These are phyloP conservation scores for Ianthella basta DNA, from an alignment of 37 sponge, comb jelly and placozoan genomes.

Conservation along the genomic window DNA sequence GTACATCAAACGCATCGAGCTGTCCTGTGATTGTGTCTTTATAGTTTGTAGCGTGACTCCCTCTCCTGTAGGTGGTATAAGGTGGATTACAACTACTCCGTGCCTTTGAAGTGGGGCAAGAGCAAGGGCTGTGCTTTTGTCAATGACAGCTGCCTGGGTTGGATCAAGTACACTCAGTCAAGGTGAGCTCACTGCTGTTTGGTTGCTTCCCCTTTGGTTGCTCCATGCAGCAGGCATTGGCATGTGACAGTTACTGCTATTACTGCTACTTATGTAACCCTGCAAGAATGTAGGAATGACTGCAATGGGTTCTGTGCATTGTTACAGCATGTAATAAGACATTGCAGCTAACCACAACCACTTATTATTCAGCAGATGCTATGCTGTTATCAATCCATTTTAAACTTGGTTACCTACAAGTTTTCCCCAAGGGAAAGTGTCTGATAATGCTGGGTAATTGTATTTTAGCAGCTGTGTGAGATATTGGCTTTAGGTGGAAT, in stretches of 20 bases:
- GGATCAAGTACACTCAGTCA: slow-evolving; percentile 27
- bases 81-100: slow-evolving; percentile 57
- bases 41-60: not conserved
- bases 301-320: not conserved
- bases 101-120: slow-evolving; percentile 49
- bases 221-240: not conserved
- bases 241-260: too few relatives aligned
- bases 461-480: too few relatives aligned
- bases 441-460: too few relatives aligned
- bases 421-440: too few relatives aligned
- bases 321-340: too few relatives aligned
- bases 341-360: too few relatives aligned
- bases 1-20: not conserved
- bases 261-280: too few relatives aligned
- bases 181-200: not conserved
- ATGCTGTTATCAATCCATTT: too few relatives aligned
- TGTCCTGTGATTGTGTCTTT: not conserved
- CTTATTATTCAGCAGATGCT: too few relatives aligned
- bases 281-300: too few relatives aligned
- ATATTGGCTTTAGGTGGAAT: too few relatives aligned
- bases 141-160: slow-evolving; percentile 59
- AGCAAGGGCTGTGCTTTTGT: slow-evolving; percentile 69
- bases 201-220: not conserved
- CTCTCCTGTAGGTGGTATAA: slow-evolving; percentile 62
- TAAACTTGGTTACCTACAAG: too few relatives aligned